phyloP scores from a whole-genome alignment of 2,113 vertebrate species.

The Halcyon senegalensis region DNA sequence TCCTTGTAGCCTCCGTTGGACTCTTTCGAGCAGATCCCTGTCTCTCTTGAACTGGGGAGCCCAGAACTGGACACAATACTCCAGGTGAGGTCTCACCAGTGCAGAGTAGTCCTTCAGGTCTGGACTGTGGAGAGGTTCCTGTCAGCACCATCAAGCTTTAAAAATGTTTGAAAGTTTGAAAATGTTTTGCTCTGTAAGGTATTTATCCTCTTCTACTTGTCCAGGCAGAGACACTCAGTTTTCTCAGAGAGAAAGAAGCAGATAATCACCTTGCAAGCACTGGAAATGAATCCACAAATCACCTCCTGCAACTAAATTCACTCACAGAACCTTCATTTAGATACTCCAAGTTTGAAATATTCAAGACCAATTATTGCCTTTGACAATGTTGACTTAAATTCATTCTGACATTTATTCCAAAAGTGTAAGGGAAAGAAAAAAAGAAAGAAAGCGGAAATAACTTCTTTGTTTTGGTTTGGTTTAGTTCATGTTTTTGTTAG shows the following conservation, averaged over 20 bases:
- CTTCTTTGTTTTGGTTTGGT: neutral
- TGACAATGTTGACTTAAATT: conserved; percentile 4
- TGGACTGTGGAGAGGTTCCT: neutral
- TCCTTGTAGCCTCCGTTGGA: no score
- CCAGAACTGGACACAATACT: no score
- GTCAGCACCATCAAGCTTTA: neutral
- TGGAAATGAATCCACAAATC: neutral
- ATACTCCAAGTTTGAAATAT: neutral
- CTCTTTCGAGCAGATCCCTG: no score
- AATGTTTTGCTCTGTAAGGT: neutral
- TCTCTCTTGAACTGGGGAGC: no score
- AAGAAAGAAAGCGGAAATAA: neutral
- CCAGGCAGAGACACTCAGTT: neutral
- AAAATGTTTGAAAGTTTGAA: neutral
- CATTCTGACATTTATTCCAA: neutral
- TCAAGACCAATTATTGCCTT: neutral
- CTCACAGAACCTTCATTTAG: neutral
- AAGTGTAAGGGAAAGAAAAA: neutral
- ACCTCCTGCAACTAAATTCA: neutral
- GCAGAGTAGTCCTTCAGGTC: neutral
- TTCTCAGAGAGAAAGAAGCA: neutral
- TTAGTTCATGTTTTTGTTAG: neutral
- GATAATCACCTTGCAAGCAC: neutral
- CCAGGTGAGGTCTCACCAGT: no score
- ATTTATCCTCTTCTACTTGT: neutral